phyloP scores from a whole-genome alignment of 2,113 vertebrate species.

The Mastomys coucha region DNA sequence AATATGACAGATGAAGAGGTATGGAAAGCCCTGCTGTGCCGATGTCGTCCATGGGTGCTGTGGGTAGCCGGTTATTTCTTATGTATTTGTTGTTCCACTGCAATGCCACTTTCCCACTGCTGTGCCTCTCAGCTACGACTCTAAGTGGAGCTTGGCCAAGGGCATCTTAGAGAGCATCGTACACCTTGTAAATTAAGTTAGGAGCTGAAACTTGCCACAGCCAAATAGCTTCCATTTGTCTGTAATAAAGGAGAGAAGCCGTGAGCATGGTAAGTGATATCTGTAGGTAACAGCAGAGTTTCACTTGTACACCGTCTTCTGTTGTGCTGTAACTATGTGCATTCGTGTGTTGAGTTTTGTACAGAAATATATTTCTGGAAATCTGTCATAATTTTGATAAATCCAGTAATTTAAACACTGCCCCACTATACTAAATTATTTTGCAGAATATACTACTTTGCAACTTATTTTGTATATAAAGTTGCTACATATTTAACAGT shows the following conservation, averaged over 20 bases:
- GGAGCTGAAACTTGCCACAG: not conserved
- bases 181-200: not conserved
- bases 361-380: slow-evolving; percentile 40
- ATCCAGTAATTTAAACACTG: not conserved
- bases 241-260: not conserved
- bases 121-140: not conserved
- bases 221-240: not conserved
- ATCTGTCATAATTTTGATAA: slow-evolving; percentile 47
- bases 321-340: not conserved
- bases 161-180: not conserved
- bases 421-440: slow-evolving; percentile 15
- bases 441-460: slow-evolving; percentile 29
- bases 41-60: not conserved
- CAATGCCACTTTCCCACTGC: slow-evolving; percentile 10
- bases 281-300: not conserved
- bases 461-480: slow-evolving; percentile 44
- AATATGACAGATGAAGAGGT: slow-evolving; percentile 97
- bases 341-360: not conserved
- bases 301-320: not conserved
- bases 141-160: not conserved
- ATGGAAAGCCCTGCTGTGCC: slow-evolving; percentile 71
- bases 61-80: not conserved
- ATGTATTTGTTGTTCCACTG: slow-evolving; percentile 21
- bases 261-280: not conserved
- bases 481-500: not conserved